Evolutionary conservation across 2,888 invertebrate species (phyloP).

Genomic region (Phania funesta): DNA sequence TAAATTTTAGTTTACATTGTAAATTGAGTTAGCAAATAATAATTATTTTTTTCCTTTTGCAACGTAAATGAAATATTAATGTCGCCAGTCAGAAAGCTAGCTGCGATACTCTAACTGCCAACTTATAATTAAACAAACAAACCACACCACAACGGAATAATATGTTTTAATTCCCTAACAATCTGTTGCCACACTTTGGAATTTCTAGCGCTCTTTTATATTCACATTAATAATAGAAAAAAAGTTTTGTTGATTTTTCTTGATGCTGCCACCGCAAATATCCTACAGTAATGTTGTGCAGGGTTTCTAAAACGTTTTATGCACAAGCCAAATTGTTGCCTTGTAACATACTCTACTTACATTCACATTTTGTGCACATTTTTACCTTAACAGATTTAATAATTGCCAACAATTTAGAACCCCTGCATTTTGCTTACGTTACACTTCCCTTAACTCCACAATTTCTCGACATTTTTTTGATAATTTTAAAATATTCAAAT

Average conservation of each 20-base stretch:
- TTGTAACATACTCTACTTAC: background rate
- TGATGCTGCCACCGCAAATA: slow-evolving; percentile 26
- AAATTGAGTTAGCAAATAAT: background rate
- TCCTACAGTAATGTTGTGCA: slow-evolving; percentile 34
- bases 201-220: slow-evolving; percentile 65
- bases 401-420: background rate
- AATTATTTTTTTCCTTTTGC: background rate
- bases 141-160: slow-evolving; percentile 26
- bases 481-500: slow-evolving; percentile 52
- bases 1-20: slow-evolving; percentile 24
- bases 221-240: slow-evolving; percentile 64
- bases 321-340: background rate
- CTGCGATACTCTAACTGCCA: slow-evolving; percentile 24
- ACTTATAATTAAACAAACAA: slow-evolving; percentile 54
- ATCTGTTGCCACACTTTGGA: slow-evolving; percentile 65
- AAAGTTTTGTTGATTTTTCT: slow-evolving; percentile 56
- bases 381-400: background rate
- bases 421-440: background rate
- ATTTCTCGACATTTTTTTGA: slow-evolving; percentile 11
- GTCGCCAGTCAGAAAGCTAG: slow-evolving; percentile 27
- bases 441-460: background rate
- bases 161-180: slow-evolving; percentile 63
- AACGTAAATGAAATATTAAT: slow-evolving; percentile 23
- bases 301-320: background rate
- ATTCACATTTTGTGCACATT: background rate